These are phyloP conservation scores for Narcine bancroftii DNA, from an alignment of 2,113 vertebrate genomes.

Conservation along the genomic window DNA sequence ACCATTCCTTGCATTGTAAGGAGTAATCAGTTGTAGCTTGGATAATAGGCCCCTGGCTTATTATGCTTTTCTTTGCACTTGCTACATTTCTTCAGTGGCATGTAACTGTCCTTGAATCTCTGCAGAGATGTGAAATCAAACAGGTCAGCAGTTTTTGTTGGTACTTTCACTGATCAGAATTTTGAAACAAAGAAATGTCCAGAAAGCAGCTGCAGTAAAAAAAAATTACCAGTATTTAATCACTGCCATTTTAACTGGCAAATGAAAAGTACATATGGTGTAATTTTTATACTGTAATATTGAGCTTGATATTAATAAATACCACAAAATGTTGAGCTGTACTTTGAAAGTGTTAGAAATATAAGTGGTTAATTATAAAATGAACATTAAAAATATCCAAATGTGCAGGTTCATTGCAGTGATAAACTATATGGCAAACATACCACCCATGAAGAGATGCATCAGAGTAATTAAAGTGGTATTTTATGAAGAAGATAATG, in stretches of 20 bases:
- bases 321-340: neutral
- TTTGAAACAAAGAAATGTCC: slow-evolving; percentile 33
- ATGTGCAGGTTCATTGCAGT: neutral
- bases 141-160: slow-evolving; percentile 32
- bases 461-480: slow-evolving; percentile 47
- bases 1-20: neutral
- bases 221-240: slow-evolving; percentile 26
- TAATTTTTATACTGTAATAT: neutral
- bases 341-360: neutral
- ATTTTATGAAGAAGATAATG: slow-evolving; percentile 52
- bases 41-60: neutral
- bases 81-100: slow-evolving; percentile 17
- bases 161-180: slow-evolving; percentile 33
- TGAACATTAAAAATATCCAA: neutral
- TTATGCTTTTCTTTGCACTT: slow-evolving; percentile 8
- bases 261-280: slow-evolving; percentile 22
- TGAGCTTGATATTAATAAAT: neutral
- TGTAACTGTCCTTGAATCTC: slow-evolving; percentile 32
- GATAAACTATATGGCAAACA: neutral
- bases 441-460: slow-evolving; percentile 39
- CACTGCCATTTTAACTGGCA: slow-evolving; percentile 21
- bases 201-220: slow-evolving; percentile 8
- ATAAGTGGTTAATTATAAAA: slow-evolving; percentile 10
- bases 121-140: slow-evolving; percentile 28
- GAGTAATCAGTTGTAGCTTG: neutral